Conservation (phyloP, 64 coral and sea anemone genomes). For the Dendrophyllia cribrosa region DNA sequence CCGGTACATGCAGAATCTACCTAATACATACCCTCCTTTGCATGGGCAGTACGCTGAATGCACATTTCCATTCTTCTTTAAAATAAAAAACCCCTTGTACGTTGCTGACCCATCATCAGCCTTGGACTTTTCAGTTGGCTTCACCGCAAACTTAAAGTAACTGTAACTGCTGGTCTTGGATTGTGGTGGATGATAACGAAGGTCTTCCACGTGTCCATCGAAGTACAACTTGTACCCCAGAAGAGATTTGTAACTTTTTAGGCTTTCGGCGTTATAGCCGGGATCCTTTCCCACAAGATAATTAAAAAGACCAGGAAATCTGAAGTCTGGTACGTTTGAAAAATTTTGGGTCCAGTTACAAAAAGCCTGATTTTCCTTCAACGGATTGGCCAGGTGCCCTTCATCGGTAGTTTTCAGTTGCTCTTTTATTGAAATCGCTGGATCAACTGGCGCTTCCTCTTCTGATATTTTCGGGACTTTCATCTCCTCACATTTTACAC, state of each 20-base stretch:
- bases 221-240: slow-evolving; percentile 14
- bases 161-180: not conserved
- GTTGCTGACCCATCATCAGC: slow-evolving; percentile 19
- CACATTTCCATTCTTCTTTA: slow-evolving; percentile 48
- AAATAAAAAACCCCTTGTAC: slow-evolving; percentile 32
- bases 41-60: slow-evolving; percentile 45
- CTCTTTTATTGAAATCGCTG: too few relatives aligned
- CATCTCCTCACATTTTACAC: too few relatives aligned
- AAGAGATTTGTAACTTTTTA: slow-evolving; percentile 43
- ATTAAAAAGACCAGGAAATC: slow-evolving; percentile 29
- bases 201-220: slow-evolving; percentile 49
- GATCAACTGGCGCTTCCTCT: too few relatives aligned
- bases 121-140: slow-evolving; percentile 56
- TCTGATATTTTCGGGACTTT: too few relatives aligned
- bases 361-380: too few relatives aligned
- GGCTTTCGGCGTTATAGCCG: not conserved
- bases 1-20: too few relatives aligned
- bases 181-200: not conserved
- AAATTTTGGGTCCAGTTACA: not conserved
- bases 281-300: slow-evolving; percentile 50
- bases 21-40: slow-evolving; percentile 27
- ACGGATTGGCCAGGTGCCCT: too few relatives aligned
- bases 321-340: slow-evolving; percentile 48
- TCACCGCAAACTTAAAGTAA: slow-evolving; percentile 30
- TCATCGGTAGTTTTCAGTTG: too few relatives aligned